Conservation (phyloP, 2,113 vertebrate genomes). For the Raja brachyura region DNA sequence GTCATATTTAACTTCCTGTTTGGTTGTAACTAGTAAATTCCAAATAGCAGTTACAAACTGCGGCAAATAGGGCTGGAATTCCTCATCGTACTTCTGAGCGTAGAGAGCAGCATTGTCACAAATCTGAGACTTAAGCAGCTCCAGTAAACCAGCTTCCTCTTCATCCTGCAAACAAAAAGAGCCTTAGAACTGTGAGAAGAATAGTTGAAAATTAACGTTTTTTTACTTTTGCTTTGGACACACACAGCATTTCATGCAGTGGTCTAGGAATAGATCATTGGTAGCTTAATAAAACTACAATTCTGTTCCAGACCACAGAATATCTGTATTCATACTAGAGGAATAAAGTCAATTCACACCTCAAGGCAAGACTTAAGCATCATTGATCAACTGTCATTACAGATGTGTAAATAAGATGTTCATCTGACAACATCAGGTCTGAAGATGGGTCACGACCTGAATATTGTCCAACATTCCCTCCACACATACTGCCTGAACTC, state of each 20-base stretch:
- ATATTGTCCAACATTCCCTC: no score
- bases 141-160: slow-evolving; percentile 91
- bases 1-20: slow-evolving; percentile 96
- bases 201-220: background rate
- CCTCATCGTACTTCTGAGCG: slow-evolving; percentile 96
- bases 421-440: background rate
- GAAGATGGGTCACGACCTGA: no score
- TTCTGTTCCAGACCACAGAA: background rate
- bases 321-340: background rate
- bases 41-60: slow-evolving; percentile 95
- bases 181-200: background rate
- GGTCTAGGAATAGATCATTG: background rate
- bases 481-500: no score
- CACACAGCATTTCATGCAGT: background rate
- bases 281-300: background rate
- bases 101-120: slow-evolving; percentile 97
- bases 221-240: background rate
- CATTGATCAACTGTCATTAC: background rate
- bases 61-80: slow-evolving; percentile 91
- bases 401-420: background rate
- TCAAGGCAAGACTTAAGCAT: background rate
- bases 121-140: slow-evolving; percentile 94
- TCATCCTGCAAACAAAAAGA: slow-evolving; percentile 71
- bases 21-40: slow-evolving; percentile 93
- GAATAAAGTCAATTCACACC: background rate